These are phyloP conservation scores for Acanthosepion pharaonis DNA, from an alignment of 2,888 invertebrate species.

Conservation along the genomic window DNA sequence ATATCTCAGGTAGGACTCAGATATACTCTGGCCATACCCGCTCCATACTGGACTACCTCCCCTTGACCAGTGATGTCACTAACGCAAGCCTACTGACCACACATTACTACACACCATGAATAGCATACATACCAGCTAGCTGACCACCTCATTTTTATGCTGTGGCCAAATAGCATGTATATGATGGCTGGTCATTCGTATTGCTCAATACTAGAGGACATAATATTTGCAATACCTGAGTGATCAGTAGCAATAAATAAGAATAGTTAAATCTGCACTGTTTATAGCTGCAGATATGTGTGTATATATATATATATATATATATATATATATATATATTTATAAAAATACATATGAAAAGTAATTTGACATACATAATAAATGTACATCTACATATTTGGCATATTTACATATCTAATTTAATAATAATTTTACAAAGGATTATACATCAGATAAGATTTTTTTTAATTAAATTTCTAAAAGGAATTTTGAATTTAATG, in stretches of 20 bases:
- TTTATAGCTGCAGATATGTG: not conserved
- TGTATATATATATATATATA: not conserved
- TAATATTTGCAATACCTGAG: constrained; percentile 33
- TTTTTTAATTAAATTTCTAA: no score
- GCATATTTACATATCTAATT: not conserved
- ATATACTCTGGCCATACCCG: not conserved
- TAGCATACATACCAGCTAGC: constrained; percentile 43
- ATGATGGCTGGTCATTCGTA: not conserved
- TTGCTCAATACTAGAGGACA: not conserved
- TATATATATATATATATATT: no score
- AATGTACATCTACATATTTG: not conserved
- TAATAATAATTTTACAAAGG: not conserved
- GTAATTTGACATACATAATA: not conserved
- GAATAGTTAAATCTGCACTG: not conserved
- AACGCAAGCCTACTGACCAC: constrained; percentile 38
- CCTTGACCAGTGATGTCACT: constrained; percentile 45
- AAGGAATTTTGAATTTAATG: no score
- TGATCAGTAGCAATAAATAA: not conserved
- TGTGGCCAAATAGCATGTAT: constrained; percentile 15
- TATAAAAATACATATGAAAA: not conserved
- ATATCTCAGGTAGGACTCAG: constrained; percentile 36
- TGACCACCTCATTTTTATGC: constrained; percentile 44
- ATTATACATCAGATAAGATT: no score
- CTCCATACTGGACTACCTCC: not conserved
- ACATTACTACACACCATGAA: constrained; percentile 42